These are phyloP conservation scores for Salpingus planirostris DNA, from an alignment of 2,888 invertebrate genomes.

Conservation along the genomic window DNA sequence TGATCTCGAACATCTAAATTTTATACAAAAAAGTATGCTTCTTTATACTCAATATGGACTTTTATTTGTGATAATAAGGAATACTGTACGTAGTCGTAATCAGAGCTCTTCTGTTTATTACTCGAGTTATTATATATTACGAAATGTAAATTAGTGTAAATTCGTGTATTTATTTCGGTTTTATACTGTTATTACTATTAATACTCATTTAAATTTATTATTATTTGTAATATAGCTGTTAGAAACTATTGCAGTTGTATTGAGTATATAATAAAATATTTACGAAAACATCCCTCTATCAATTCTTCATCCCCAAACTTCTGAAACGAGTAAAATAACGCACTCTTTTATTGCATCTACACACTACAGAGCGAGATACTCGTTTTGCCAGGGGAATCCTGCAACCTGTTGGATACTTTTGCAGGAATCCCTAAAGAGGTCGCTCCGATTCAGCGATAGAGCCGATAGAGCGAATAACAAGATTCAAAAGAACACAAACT, in stretches of 20 bases:
- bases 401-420: no score
- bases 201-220: conserved; percentile 28
- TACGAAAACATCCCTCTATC: conserved; percentile 12
- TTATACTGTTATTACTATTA: conserved; percentile 28
- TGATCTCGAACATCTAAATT: conserved; percentile 32
- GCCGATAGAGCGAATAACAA: no score
- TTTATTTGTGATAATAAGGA: conserved; percentile 18
- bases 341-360: no score
- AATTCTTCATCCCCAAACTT: no score
- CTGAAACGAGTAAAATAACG: no score
- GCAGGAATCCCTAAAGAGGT: no score
- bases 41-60: conserved; percentile 13
- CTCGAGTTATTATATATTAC: conserved; percentile 9
- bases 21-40: conserved; percentile 20
- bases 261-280: conserved; percentile 33
- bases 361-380: no score
- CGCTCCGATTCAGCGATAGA: no score
- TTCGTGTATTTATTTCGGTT: conserved; percentile 37
- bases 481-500: no score
- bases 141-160: conserved; percentile 31
- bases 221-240: conserved; percentile 42
- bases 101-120: conserved; percentile 6
- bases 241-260: conserved; percentile 40
- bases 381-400: no score
- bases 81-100: conserved; percentile 10